Percentiles rank a stretch among this genome's conserved stretches.
phyloP scores from a whole-genome alignment of 2,797 vertebrate species.

The Menidia menidia region DNA sequence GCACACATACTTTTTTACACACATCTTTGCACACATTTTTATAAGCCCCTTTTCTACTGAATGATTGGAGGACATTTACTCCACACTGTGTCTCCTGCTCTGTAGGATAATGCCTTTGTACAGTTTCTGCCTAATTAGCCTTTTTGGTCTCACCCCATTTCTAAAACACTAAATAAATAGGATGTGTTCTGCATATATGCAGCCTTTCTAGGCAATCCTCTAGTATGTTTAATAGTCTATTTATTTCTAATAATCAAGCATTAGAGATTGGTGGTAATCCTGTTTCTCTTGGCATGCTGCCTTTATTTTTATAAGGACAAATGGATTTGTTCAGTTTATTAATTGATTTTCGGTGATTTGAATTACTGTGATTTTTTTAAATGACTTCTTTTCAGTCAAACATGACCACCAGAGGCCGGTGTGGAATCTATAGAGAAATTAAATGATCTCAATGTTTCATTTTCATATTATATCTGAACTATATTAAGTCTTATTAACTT shows the following conservation, averaged over 20 bases:
- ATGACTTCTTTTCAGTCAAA: background rate
- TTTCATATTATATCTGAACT: too few relatives aligned
- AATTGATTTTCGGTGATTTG: slow-evolving; percentile 36
- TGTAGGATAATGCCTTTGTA: slow-evolving; percentile 57
- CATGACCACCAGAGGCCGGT: background rate
- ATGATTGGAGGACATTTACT: slow-evolving; percentile 62
- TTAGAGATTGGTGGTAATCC: slow-evolving; percentile 58
- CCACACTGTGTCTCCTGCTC: slow-evolving; percentile 48
- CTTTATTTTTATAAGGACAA: slow-evolving; percentile 38
- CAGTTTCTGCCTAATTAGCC: slow-evolving; percentile 67
- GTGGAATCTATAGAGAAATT: background rate
- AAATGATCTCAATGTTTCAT: background rate
- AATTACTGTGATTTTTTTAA: slow-evolving; percentile 11
- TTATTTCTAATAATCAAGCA: slow-evolving; percentile 66
- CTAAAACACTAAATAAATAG: slow-evolving; percentile 54
- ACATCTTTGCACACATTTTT: slow-evolving; percentile 27
- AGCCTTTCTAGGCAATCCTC: slow-evolving; percentile 41
- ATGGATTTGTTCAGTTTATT: slow-evolving; percentile 43
- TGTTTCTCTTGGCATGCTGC: slow-evolving; percentile 32
- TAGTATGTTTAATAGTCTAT: slow-evolving; percentile 61
- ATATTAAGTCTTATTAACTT: too few relatives aligned
- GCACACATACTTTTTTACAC: slow-evolving; percentile 14
- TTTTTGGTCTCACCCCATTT: slow-evolving; percentile 54
- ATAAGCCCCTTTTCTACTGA: slow-evolving; percentile 52
- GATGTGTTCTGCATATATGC: slow-evolving; percentile 41